Conservation (phyloP, 2,888 invertebrate genomes). For the Tryphoninae sp. region DNA sequence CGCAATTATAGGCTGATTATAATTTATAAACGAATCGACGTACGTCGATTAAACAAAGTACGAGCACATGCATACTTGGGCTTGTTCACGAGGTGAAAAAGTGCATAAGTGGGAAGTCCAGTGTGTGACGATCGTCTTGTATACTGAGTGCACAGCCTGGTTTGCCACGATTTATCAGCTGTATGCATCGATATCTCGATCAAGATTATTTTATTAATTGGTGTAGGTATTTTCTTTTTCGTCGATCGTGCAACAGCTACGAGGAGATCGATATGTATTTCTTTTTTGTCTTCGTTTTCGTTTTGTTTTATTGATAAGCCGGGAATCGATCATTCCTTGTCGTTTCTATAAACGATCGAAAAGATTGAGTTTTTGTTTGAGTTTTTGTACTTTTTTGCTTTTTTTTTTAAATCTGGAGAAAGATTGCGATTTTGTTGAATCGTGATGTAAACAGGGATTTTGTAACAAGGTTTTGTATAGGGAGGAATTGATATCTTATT, state of each 20-base stretch:
- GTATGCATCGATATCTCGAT: neutral
- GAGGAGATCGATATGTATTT: neutral
- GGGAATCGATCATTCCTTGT: neutral
- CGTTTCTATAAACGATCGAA: neutral
- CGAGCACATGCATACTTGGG: neutral
- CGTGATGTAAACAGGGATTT: neutral
- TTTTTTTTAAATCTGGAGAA: neutral
- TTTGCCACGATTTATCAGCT: neutral
- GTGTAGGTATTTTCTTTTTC: neutral
- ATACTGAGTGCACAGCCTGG: neutral
- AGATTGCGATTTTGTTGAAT: no score
- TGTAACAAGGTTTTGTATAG: neutral
- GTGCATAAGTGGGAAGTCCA: neutral
- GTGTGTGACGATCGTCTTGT: neutral
- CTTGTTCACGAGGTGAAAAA: no score
- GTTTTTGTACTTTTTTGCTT: neutral
- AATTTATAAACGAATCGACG: slow-evolving; percentile 46
- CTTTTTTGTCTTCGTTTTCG: neutral
- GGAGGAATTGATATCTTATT: neutral
- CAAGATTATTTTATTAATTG: neutral
- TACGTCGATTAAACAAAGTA: slow-evolving; percentile 11
- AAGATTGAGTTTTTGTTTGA: neutral
- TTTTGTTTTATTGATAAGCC: neutral
- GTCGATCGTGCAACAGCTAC: neutral
- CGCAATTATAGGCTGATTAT: slow-evolving; percentile 53